Percentiles rank a stretch among this genome's conserved stretches.
These are phyloP conservation scores for Urophycis tenuis DNA, from an alignment of 2,797 vertebrate genomes.

Conservation along the genomic window DNA sequence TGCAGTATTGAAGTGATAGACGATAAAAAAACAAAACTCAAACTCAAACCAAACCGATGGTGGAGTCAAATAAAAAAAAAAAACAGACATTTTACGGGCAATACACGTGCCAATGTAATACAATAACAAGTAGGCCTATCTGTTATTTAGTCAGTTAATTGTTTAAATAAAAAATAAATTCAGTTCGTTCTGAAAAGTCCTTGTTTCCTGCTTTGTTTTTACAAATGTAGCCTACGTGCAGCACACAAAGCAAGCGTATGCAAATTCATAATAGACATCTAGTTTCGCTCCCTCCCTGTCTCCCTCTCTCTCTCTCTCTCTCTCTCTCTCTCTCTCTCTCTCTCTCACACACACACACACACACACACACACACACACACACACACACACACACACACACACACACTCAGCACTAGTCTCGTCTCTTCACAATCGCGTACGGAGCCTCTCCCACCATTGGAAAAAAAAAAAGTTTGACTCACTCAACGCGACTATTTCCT, in stretches of 20 bases:
- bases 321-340: too few species aligned
- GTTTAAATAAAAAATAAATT: background rate
- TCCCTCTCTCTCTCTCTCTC: too few species aligned
- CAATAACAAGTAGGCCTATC: background rate
- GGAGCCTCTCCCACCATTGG: constrained; percentile 56
- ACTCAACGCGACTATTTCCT: constrained; percentile 49
- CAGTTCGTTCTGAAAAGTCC: background rate
- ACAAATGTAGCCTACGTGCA: background rate
- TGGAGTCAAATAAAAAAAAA: background rate
- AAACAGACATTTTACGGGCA: background rate
- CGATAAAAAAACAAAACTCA: background rate
- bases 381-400: constrained; percentile 4
- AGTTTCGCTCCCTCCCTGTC: too few species aligned
- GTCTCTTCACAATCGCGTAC: background rate
- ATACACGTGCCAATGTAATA: background rate
- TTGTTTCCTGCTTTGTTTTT: background rate
- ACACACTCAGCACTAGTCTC: background rate
- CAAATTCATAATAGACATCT: background rate
- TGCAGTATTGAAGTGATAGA: background rate
- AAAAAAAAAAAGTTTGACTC: background rate
- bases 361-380: too few species aligned
- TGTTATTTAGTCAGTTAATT: background rate
- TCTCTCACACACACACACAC: too few species aligned
- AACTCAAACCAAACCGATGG: background rate
- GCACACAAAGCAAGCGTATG: background rate